A percentile compares a stretch with the other conserved stretches of the same genome.
phyloP scores from a whole-genome alignment of 2,888 invertebrate genomes.

The Erynnis tages region DNA sequence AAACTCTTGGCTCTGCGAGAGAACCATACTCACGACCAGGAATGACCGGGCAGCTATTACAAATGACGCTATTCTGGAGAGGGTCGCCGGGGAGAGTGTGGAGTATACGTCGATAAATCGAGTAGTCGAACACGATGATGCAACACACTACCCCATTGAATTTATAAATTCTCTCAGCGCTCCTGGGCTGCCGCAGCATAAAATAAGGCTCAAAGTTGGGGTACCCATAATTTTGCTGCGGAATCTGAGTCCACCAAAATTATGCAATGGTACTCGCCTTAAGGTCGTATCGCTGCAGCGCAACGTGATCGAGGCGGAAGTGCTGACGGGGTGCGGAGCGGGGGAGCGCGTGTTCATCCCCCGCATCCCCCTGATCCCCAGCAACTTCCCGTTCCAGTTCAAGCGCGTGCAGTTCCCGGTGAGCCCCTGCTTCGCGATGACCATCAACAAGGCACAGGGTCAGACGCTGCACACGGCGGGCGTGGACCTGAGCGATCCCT shows the following conservation, averaged over 20 bases:
- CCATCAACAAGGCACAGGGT: neutral
- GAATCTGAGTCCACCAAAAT: slow-evolving; percentile 8
- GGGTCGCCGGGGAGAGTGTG: slow-evolving; percentile 5
- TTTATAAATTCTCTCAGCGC: slow-evolving; percentile 35
- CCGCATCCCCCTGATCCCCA: neutral
- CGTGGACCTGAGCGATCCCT: neutral
- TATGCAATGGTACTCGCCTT: slow-evolving; percentile 8
- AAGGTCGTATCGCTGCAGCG: neutral
- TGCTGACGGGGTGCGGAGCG: neutral
- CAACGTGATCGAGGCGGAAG: neutral
- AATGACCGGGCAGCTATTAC: slow-evolving; percentile 9
- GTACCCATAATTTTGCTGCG: neutral
- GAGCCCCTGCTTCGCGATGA: neutral
- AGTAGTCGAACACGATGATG: slow-evolving; percentile 30
- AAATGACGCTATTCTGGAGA: slow-evolving; percentile 13
- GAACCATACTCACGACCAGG: slow-evolving; percentile 32
- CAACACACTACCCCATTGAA: slow-evolving; percentile 35
- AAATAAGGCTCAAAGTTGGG: slow-evolving; percentile 27
- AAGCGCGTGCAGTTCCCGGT: neutral
- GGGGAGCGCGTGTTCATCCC: neutral
- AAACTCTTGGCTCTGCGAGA: slow-evolving; percentile 34
- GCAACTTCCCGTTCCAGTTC: neutral
- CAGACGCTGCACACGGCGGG: neutral
- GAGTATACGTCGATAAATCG: slow-evolving; percentile 21
- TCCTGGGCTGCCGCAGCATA: slow-evolving; percentile 34